Base-by-base conservation (phyloP, 2,113 vertebrate genomes). In the Anolis carolinensis region DNA sequence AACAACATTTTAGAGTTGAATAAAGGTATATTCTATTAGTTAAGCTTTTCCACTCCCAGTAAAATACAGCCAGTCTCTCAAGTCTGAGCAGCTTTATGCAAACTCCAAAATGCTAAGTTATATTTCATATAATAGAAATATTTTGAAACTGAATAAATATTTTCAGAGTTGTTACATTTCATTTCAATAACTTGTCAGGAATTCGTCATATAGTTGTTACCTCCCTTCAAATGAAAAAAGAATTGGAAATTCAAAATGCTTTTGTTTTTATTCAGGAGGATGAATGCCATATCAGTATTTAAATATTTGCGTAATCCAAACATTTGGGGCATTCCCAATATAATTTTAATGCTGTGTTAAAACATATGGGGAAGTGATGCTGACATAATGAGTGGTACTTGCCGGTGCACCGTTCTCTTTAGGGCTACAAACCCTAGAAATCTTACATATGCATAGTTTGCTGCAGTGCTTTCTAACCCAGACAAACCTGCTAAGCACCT, bases 141-240 rank as follows among this genome's bases (percentile, higher is more conserved):
- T 75, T 75, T 75, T 65, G 82, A 77, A 16, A 27, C 23, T 87
- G 50, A 87, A 20, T 11, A 74, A 86, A 52, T 9, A 3, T 86
- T 34, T 71, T 89, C 70, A 70, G 62, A 86, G 30, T 68, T 79
- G 44, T 88, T 90, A 76, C 78, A 78, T 39, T 87, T 23, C 34
- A 83, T 11, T 74, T 68, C 65, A 6, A 48, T 86, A 7, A 77
- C 90, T 0, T 0, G 63, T 70, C 1, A 80, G 30, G 55, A 59
- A 59, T 59, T 59, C 3, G 55, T 55, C 55, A 55, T 18, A 89
- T 23, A n/a, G 62, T 44, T 65, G 67, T 30, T 52, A 32, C 44
- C 44, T 70, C 3, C 48, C 27, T 48, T 9, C 30, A 52, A 70
- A 50, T 11, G 2, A 23, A 52, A 62, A 79, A 48, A 52, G n/a